phyloP scores from a whole-genome alignment of 2,113 vertebrate genomes.

The Atlantisia rogersi region DNA sequence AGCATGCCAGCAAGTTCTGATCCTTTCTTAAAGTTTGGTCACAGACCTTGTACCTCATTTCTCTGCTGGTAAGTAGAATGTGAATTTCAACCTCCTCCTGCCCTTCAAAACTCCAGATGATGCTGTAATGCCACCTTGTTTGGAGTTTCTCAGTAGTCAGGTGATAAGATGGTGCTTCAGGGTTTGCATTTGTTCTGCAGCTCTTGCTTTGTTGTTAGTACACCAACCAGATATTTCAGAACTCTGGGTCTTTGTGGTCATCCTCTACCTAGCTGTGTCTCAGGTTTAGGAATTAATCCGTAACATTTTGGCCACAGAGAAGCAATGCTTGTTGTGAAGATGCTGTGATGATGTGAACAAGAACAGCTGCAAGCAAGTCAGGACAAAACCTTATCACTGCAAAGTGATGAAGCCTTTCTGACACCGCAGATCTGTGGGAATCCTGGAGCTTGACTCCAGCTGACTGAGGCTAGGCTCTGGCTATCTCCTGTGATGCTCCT shows the following conservation, averaged over 20 bases:
- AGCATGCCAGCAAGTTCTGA: background rate
- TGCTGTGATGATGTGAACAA: background rate
- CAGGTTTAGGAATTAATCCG: background rate
- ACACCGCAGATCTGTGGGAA: background rate
- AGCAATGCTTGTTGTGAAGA: background rate
- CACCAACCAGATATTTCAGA: background rate
- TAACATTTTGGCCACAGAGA: background rate
- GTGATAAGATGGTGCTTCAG: background rate
- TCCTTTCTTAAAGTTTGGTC: background rate
- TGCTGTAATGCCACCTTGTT: background rate
- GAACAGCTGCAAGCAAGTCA: background rate
- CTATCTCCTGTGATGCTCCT: background rate
- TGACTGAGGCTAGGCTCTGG: background rate
- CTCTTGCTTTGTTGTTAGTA: background rate
- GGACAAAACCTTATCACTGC: background rate
- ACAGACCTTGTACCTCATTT: background rate
- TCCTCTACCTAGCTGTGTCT: background rate
- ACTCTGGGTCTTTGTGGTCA: background rate
- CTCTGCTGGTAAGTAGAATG: background rate
- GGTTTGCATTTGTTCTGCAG: background rate
- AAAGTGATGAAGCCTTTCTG: background rate
- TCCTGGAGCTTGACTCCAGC: background rate
- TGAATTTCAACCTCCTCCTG: background rate
- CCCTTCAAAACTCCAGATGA: background rate
- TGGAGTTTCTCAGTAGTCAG: background rate